phyloP scores from a whole-genome alignment of 1,140 invertebrate genomes.

The Popillia japonica region DNA sequence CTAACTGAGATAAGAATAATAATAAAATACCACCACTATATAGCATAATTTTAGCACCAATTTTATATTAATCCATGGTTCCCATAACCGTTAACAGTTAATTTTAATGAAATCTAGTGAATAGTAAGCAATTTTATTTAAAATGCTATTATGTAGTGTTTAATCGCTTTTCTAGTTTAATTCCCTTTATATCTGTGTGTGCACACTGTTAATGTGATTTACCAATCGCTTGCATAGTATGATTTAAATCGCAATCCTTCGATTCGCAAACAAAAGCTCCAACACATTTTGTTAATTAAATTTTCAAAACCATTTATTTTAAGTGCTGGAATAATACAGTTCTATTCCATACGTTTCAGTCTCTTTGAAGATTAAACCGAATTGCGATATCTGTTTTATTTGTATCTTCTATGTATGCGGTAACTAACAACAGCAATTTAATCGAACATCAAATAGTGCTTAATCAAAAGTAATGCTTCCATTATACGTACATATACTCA shows the following conservation, averaged over 20 bases:
- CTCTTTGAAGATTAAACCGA: no score
- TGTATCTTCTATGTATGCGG: no score
- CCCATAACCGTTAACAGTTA: not conserved
- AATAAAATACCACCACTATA: no score
- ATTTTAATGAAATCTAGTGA: not conserved
- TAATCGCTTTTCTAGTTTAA: not conserved
- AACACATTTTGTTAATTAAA: constrained; percentile 2
- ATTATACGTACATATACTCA: no score
- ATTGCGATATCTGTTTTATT: no score
- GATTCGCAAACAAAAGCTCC: not conserved
- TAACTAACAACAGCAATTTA: no score
- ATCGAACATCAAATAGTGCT: no score
- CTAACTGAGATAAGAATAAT: no score
- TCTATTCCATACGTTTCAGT: no score
- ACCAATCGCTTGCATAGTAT: not conserved
- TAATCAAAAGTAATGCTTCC: no score
- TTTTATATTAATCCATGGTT: not conserved
- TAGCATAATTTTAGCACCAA: not conserved
- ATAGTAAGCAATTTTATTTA: not conserved
- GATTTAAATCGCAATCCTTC: not conserved
- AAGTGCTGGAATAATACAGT: not conserved
- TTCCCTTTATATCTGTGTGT: not conserved
- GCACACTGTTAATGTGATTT: not conserved
- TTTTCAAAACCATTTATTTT: not conserved
- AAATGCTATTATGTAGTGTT: not conserved